Conservation (phyloP, 2,113 vertebrate genomes). For the Hippotragus niger region DNA sequence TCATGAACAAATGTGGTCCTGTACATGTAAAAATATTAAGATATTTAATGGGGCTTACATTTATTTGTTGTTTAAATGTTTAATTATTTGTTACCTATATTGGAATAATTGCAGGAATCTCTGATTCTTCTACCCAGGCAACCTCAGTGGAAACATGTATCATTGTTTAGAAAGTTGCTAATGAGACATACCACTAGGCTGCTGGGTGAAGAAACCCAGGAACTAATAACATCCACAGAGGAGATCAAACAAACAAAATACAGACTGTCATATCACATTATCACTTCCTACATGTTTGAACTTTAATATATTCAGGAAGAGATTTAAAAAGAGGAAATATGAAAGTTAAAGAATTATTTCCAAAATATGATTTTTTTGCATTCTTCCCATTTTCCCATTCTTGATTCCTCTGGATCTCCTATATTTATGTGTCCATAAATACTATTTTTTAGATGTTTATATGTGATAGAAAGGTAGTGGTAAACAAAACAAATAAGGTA, state of each 20-base stretch:
- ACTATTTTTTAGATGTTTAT: not conserved
- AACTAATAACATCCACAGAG: not conserved
- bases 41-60: not conserved
- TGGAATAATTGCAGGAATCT: not conserved
- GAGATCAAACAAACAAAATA: not conserved
- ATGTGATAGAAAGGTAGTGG: not conserved
- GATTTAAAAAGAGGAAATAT: not conserved
- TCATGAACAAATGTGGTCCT: not conserved
- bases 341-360: not conserved
- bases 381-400: not conserved
- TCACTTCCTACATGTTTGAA: not conserved
- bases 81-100: not conserved
- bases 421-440: not conserved
- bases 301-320: slow-evolving; percentile 9
- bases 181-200: not conserved
- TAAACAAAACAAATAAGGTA: not conserved
- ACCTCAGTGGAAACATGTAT: not conserved
- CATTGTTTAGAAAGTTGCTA: not conserved
- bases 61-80: not conserved
- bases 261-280: not conserved
- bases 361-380: not conserved
- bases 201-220: not conserved
- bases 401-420: not conserved
- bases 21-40: not conserved
- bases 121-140: not conserved